Percentiles rank a stretch among this genome's conserved stretches.
phyloP scores from a whole-genome alignment of 1,140 invertebrate species.

The Trissolcus basalis region DNA sequence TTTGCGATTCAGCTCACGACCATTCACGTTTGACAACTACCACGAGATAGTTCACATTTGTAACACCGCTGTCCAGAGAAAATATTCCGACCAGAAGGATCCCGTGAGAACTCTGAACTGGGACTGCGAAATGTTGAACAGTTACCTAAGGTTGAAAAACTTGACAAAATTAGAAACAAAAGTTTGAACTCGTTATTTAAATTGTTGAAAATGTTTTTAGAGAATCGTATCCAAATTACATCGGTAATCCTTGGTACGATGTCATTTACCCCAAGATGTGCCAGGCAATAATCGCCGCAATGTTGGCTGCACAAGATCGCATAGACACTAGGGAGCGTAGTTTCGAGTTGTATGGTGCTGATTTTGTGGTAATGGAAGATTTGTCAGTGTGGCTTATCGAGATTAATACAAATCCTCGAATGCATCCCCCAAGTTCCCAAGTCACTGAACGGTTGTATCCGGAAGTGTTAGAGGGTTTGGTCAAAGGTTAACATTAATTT shows the following conservation, averaged over 20 bases:
- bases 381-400: conserved; percentile 93
- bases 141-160: conserved; percentile 77
- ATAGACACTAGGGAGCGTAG: conserved; percentile 85
- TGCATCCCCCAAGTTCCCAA: conserved; percentile 85
- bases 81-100: conserved; percentile 76
- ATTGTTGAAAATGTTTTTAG: conserved; percentile 19
- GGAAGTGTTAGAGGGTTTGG: conserved; percentile 87
- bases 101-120: conserved; percentile 87
- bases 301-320: conserved; percentile 86
- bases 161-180: too few relatives aligned
- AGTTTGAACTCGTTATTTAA: too few relatives aligned
- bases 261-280: conserved; percentile 91
- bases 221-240: conserved; percentile 44
- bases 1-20: conserved; percentile 91
- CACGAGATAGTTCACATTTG: conserved; percentile 94
- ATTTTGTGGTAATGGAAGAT: conserved; percentile 92
- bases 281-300: conserved; percentile 86
- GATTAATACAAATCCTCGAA: conserved; percentile 93
- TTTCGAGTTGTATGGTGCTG: conserved; percentile 94
- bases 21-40: conserved; percentile 87
- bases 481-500: conserved; percentile 84
- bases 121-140: conserved; percentile 86
- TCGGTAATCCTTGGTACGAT: conserved; percentile 78
- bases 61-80: conserved; percentile 93
- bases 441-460: conserved; percentile 89